A percentile compares a stretch with the other conserved stretches of the same genome.
phyloP scores from a whole-genome alignment of 2,888 invertebrate species.

The Parnassius apollo region DNA sequence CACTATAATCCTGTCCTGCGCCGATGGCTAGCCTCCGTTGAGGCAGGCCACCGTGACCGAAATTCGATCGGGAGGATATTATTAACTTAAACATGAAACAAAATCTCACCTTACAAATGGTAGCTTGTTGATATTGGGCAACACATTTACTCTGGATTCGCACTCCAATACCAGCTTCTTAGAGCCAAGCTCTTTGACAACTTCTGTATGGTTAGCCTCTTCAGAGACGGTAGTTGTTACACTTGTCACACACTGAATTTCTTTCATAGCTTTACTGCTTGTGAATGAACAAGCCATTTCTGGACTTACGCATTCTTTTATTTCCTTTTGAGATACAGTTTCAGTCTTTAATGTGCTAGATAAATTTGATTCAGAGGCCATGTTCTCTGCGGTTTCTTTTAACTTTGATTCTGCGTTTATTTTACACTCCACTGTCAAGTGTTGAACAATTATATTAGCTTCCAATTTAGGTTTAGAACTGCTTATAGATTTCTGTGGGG shows the following conservation, averaged over 20 bases:
- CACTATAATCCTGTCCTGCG: too few species aligned
- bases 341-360: conserved; percentile 23
- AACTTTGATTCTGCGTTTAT: conserved; percentile 30
- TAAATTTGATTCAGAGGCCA: conserved; percentile 9
- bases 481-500: conserved; percentile 6
- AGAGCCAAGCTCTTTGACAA: conserved; percentile 30
- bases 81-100: background rate
- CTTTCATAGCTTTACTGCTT: conserved; percentile 44
- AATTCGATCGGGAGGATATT: too few species aligned
- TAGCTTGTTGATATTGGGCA: conserved; percentile 58
- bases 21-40: too few species aligned
- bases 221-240: conserved; percentile 14
- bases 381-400: background rate
- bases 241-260: conserved; percentile 20
- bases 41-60: too few species aligned
- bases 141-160: conserved; percentile 50
- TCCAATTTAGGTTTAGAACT: conserved; percentile 2
- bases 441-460: conserved; percentile 17
- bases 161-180: conserved; percentile 35
- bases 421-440: conserved; percentile 2
- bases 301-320: conserved; percentile 30
- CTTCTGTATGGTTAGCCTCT: conserved; percentile 30
- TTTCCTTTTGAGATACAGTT: conserved; percentile 21
- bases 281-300: conserved; percentile 44
- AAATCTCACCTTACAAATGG: conserved; percentile 68